Base-by-base conservation (phyloP, 64 coral and sea anemone genomes). In the Platygyra sinensis region DNA sequence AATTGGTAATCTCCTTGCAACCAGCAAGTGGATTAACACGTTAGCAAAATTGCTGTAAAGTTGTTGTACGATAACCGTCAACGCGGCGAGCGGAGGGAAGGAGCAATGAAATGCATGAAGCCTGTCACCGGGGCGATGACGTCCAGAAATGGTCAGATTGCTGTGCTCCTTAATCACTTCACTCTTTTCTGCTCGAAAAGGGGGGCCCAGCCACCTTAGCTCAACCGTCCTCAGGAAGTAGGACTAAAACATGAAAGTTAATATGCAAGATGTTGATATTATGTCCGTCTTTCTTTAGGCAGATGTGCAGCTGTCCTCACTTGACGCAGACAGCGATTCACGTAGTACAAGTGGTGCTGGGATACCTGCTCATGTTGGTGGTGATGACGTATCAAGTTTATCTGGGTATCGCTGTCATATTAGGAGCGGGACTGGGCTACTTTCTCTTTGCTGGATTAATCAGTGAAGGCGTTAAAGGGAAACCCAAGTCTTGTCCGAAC, bases 321-420 rank as follows among this genome's bases (percentile, higher is more conserved):
- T 60, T 89, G 30, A 24, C 75, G 18, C 92, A 94, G 57, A 83
- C 92, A 15, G 13, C 89, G 17, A 79, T 94, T 14, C 92, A 94
- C 39, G 61, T 89, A 2, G 46, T 94, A 29, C 92, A 94, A 64
- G 92, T 94, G 71, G 76, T 82, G 5, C 63, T 84, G 60, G 88
- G 92, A 69, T 94, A 94, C 60, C 82, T 89, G 20, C 92, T 94
- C 12, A 94, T 94, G 92, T 20, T 94, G 79, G 83, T 94, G 8
- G 87, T 94, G 42, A 94, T 94, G 87, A 94, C 92, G 59, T 94
- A 67, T 54, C 87, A 94, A 46, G 92, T 88, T 67, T 94, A 88
- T 62, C 60, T 94, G 28, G 87, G 87, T 15, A 75, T 94, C 24
- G 86, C 92, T 17, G 79, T 94, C 6, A 73, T 46, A 18, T 28